Evolutionary conservation across 2,888 invertebrate species (phyloP).

Genomic region (Syrista parreyssii): DNA sequence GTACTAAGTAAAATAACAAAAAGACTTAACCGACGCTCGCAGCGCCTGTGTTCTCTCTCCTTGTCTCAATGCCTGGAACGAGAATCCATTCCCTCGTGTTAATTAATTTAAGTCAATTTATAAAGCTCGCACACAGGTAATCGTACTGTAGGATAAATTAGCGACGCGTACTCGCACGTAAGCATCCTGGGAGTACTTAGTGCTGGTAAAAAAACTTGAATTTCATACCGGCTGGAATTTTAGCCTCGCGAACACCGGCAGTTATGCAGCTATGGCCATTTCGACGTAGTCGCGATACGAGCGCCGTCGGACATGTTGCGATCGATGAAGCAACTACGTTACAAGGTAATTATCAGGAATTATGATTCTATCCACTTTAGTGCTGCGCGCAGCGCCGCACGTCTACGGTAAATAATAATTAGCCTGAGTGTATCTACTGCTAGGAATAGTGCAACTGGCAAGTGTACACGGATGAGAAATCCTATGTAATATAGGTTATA

Average conservation of each 20-base stretch:
- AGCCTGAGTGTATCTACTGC: slow-evolving; percentile 28
- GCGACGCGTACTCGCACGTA: not conserved
- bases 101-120: not conserved
- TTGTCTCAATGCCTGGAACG: not conserved
- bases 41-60: not conserved
- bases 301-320: slow-evolving; percentile 35
- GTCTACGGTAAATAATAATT: slow-evolving; percentile 48
- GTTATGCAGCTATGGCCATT: slow-evolving; percentile 34
- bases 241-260: slow-evolving; percentile 26
- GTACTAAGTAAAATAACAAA: not conserved
- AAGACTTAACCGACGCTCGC: not conserved
- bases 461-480: slow-evolving; percentile 38
- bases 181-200: not conserved
- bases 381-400: slow-evolving; percentile 18
- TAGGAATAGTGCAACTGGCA: slow-evolving; percentile 37
- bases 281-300: slow-evolving; percentile 16
- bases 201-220: slow-evolving; percentile 23
- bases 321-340: slow-evolving; percentile 47
- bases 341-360: slow-evolving; percentile 50
- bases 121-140: not conserved
- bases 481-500: slow-evolving; percentile 19
- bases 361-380: slow-evolving; percentile 39
- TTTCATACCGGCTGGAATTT: slow-evolving; percentile 29
- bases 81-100: not conserved
- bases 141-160: not conserved